These are phyloP conservation scores for Chloromyia formosa DNA, from an alignment of 2,888 invertebrate species.

Conservation along the genomic window DNA sequence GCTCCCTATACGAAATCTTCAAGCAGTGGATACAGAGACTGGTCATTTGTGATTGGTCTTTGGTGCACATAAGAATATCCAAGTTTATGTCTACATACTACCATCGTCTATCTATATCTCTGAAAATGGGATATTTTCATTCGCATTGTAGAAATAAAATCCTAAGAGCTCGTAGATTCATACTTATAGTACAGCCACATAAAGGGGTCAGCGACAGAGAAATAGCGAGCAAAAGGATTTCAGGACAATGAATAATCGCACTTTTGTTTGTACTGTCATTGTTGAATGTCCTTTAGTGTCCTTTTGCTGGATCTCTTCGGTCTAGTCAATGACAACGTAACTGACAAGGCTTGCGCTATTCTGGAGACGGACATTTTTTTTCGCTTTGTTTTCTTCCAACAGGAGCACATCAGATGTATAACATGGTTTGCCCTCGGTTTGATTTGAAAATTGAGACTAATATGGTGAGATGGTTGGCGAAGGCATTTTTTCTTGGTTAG, in stretches of 20 bases:
- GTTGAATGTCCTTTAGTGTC: constrained; percentile 24
- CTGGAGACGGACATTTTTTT: too few relatives aligned
- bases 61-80: background rate
- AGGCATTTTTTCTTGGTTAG: too few relatives aligned
- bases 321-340: constrained; percentile 17
- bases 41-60: constrained; percentile 12
- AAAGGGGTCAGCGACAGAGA: background rate
- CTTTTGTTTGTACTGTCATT: constrained; percentile 23
- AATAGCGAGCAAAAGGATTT: constrained; percentile 12
- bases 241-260: constrained; percentile 26
- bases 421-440: too few relatives aligned
- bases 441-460: too few relatives aligned
- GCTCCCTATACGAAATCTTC: too few relatives aligned
- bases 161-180: constrained; percentile 5
- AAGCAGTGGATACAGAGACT: background rate
- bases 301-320: background rate
- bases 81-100: background rate
- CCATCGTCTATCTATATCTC: background rate
- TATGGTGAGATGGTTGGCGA: too few relatives aligned
- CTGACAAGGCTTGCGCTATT: too few relatives aligned
- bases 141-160: constrained; percentile 8
- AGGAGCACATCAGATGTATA: too few relatives aligned
- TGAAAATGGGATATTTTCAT: constrained; percentile 3
- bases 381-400: too few relatives aligned
- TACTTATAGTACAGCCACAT: background rate